A percentile compares a stretch with the other conserved stretches of the same genome.
Evolutionary conservation across 2,888 invertebrate genomes (phyloP).

Genomic region (Caradrina clavipalpis): DNA sequence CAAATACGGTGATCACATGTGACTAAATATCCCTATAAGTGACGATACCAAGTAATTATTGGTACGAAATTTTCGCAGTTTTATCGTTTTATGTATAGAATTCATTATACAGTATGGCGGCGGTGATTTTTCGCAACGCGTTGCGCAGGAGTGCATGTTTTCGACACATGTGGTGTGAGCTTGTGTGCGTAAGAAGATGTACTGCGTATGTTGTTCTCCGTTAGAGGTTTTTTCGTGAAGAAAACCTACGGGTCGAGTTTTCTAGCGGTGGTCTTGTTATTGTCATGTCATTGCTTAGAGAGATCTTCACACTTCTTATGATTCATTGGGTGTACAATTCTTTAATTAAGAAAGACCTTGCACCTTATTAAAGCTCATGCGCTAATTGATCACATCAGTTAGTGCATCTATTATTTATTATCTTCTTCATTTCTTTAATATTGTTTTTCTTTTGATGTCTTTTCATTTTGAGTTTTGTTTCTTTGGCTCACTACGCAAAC

Average conservation of each 20-base stretch:
- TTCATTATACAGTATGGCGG: constrained; percentile 62
- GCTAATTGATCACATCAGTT: background rate
- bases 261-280: constrained; percentile 48
- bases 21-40: constrained; percentile 84
- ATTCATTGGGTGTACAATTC: background rate
- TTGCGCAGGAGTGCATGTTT: constrained; percentile 74
- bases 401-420: background rate
- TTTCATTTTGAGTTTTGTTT: background rate
- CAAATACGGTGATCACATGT: constrained; percentile 89
- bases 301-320: constrained; percentile 21
- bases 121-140: constrained; percentile 46
- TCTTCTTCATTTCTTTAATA: background rate
- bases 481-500: background rate
- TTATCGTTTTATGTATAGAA: constrained; percentile 74
- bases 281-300: constrained; percentile 18
- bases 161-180: constrained; percentile 77
- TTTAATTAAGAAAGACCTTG: constrained; percentile 1
- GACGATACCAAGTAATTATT: constrained; percentile 72
- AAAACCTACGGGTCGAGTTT: constrained; percentile 59
- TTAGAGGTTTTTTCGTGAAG: constrained; percentile 64
- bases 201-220: constrained; percentile 58
- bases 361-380: background rate
- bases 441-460: background rate
- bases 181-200: constrained; percentile 67
- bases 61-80: constrained; percentile 74